Evolutionary conservation across 2,113 vertebrate species (phyloP), one percentile per base, ranked within the genome.

Genomic region (Cettia cetti): DNA sequence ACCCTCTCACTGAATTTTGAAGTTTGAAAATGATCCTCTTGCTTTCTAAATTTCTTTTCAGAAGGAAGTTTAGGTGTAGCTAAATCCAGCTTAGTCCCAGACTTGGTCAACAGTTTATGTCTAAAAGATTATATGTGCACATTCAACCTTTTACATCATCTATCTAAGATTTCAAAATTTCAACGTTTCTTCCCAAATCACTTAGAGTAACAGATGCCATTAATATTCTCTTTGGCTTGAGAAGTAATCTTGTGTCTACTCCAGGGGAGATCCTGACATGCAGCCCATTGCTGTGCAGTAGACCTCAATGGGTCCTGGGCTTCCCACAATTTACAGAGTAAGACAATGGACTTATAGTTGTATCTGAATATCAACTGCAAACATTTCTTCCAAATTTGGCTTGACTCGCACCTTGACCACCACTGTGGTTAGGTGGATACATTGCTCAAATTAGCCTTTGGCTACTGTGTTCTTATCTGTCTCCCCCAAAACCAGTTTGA

Each of bases 1-100:
- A 84, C 44, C 5, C 7, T 40, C 12, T 10, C 0, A 0, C 13
- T 79, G 39, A 59, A 28, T 47, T 70, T 27, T 65, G 39, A 23
- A 50, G n/a, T 35, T 53, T 15, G 47, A 21, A 72, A 72, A 44
- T 19, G 2, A 78, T 24, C 3, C 14, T 28, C 44, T 40, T 72
- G 9, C 28, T 52, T 53, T 59, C 52, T 56, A 52, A 66, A 22
- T 8, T 45, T 44, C 7, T 24, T 39, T 44, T 72, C 26, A 53
- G n/a, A 66, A 31, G 8, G 12, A 49, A 47, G 4, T 53, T 33
- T 27, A 60, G 3, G 30, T 79, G n/a, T 15, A 12, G 15, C 52
- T 66, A n/a, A 53, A 85, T 66, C 24, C n/a, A 40, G 4, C 22
- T 80, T 40, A 47, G 24, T 44, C 10, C 21, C 26, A 39, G 17